A percentile compares a stretch with the other conserved stretches of the same genome.
These are phyloP conservation scores for Thamnophis sirtalis DNA, from an alignment of 2,113 vertebrate genomes.

Conservation along the genomic window DNA sequence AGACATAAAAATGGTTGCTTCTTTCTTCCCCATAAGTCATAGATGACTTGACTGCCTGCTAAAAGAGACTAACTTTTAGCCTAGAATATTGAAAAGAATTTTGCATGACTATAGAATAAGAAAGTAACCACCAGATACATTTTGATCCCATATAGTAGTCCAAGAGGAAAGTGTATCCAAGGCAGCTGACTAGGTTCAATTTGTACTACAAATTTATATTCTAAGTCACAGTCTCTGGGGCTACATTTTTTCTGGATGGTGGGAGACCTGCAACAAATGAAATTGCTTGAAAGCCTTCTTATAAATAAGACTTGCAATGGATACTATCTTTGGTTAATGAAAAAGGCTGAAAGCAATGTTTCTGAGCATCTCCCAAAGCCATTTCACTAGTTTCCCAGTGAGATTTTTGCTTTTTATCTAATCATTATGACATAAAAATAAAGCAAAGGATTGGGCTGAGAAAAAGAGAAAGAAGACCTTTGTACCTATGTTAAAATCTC, in stretches of 20 bases:
- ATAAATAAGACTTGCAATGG: slow-evolving; percentile 72
- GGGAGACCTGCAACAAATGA: slow-evolving; percentile 62
- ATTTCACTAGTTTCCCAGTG: slow-evolving; percentile 59
- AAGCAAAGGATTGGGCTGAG: neutral
- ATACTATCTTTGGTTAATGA: slow-evolving; percentile 68
- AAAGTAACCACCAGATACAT: slow-evolving; percentile 59
- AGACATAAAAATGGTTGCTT: slow-evolving; percentile 55
- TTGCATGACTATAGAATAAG: slow-evolving; percentile 26
- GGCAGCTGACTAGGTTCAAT: slow-evolving; percentile 61
- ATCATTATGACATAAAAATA: slow-evolving; percentile 48
- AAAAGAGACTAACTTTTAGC: slow-evolving; percentile 55
- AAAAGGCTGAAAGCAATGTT: slow-evolving; percentile 64
- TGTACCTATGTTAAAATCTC: slow-evolving; percentile 43
- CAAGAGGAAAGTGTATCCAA: slow-evolving; percentile 61
- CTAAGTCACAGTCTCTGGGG: slow-evolving; percentile 74
- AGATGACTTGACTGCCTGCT: slow-evolving; percentile 48
- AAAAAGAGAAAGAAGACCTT: neutral
- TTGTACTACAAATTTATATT: slow-evolving; percentile 73
- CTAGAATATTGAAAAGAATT: slow-evolving; percentile 46
- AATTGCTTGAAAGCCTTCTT: slow-evolving; percentile 77
- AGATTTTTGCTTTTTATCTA: slow-evolving; percentile 51
- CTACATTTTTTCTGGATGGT: slow-evolving; percentile 65
- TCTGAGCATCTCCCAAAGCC: slow-evolving; percentile 52
- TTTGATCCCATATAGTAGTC: slow-evolving; percentile 66
- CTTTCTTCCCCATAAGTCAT: slow-evolving; percentile 51